Base-by-base conservation (phyloP, 2,797 vertebrate genomes). In the Leptodactylus fallax region DNA sequence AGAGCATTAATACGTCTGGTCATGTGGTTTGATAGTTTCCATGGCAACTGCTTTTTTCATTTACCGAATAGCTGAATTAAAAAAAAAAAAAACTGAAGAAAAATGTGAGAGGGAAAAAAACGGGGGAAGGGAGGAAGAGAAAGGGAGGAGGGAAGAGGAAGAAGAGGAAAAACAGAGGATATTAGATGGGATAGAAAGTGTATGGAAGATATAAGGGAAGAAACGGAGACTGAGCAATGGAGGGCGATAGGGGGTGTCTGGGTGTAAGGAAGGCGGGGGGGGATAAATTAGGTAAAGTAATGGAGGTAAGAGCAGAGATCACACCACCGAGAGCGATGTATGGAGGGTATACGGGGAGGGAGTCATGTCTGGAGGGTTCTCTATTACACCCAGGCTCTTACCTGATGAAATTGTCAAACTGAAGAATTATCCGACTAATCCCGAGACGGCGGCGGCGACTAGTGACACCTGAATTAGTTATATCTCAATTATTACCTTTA, bases 31-130 rank as follows among this genome's bases (percentile, higher is more conserved):
- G 88, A 89, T 86, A 89, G 88, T 89, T 89, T 86, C 88, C 88
- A 89, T 89, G 88, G 88, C 79, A 89, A 89, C 88, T 89, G 88
- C 79, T 89, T 89, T 89, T 89, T 89, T 89, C 88, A 89, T 89
- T 89, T 89, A 89, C 88, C 72, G 88, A 89, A 89, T 86, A 89
- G 88, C 88, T 83, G 88, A 89, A 89, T 89, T 89, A 89, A 86
- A 86, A 89, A 85, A 74, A 65, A 67, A 71, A 81, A 89, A 85
- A 89, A 72, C n/a, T 65, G 67, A 77, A 85, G 79, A 85, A 88
- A 85, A 89, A 86, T 86, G 79, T 78, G 87, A 89, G 87, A 85
- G 65, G 61, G 65, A 87, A 87, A 69, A 87, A 87, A 77, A 82
- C 36, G 81, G 87, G 72, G 81, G 74, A 72, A 83, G 86, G 69